These are phyloP conservation scores for Drosophila anceps DNA, from an alignment of 2,888 invertebrate species.

Conservation along the genomic window DNA sequence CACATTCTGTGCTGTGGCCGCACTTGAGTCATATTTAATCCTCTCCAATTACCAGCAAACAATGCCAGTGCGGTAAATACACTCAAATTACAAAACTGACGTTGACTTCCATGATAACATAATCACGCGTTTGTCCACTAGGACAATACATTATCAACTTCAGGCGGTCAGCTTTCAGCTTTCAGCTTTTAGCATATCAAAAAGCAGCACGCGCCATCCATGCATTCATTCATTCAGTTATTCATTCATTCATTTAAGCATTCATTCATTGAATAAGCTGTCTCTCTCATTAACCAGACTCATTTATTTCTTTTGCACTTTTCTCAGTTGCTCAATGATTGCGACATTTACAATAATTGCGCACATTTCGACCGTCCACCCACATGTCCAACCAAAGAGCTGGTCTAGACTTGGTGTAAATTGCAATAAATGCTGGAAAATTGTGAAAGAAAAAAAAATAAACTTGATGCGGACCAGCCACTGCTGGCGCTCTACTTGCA, in stretches of 20 bases:
- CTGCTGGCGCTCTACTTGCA: conserved; percentile 19
- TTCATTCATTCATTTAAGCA: background rate
- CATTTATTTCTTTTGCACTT: conserved; percentile 21
- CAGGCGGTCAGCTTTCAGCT: background rate
- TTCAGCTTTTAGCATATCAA: background rate
- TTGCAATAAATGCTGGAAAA: conserved; percentile 42
- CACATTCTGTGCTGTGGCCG: background rate
- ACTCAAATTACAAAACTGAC: conserved; percentile 13
- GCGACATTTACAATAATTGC: conserved; percentile 76
- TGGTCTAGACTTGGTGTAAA: conserved; percentile 32
- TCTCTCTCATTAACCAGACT: conserved; percentile 38
- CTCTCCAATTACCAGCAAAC: conserved; percentile 53
- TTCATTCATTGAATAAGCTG: conserved; percentile 52
- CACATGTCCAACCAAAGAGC: conserved; percentile 21
- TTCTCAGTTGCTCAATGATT: conserved; percentile 59
- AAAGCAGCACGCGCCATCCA: conserved; percentile 1
- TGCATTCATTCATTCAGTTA: conserved; percentile 6
- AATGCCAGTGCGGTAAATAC: conserved; percentile 26
- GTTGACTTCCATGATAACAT: conserved; percentile 1
- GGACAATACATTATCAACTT: conserved; percentile 10
- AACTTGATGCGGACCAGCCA: conserved; percentile 21
- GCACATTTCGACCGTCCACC: conserved; percentile 51
- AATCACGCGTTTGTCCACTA: conserved; percentile 4
- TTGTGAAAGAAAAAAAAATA: conserved; percentile 15
- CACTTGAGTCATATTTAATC: conserved; percentile 43